Percentiles rank a stretch among this genome's conserved stretches.
Conservation (phyloP, 2,888 invertebrate species). For the Calameuta pallipes region DNA sequence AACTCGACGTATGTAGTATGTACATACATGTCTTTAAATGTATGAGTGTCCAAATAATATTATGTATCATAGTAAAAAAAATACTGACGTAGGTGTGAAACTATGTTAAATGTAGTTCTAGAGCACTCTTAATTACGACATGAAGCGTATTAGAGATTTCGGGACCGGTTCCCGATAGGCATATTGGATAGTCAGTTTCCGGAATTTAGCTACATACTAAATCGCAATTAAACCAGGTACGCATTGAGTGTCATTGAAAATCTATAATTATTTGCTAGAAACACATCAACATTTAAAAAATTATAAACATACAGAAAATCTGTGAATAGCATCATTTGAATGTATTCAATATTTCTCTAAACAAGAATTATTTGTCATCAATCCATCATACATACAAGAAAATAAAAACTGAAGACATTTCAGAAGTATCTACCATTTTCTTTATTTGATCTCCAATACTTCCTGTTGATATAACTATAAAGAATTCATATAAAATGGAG, state of each 20-base stretch:
- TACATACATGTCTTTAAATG: not conserved
- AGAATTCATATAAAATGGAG: not conserved
- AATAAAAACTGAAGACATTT: not conserved
- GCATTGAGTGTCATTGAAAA: not conserved
- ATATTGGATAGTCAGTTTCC: not conserved
- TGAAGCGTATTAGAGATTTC: constrained; percentile 18
- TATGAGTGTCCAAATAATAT: not conserved
- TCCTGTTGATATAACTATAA: not conserved
- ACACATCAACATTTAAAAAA: not conserved
- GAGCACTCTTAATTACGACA: constrained; percentile 19
- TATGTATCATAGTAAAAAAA: not conserved
- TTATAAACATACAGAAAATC: not conserved
- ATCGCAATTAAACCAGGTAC: not conserved
- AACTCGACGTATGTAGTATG: not conserved
- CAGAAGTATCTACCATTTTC: not conserved
- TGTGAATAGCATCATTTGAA: not conserved
- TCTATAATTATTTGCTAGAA: not conserved
- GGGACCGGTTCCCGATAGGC: constrained; percentile 15
- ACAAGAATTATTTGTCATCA: not conserved
- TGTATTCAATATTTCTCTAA: not conserved
- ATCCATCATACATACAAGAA: not conserved
- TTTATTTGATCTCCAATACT: not conserved
- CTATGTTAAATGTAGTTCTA: constrained; percentile 20
- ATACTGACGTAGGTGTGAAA: not conserved
- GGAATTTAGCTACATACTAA: not conserved